Conservation (phyloP, 2,113 vertebrate species). For the Erinaceus europaeus region DNA sequence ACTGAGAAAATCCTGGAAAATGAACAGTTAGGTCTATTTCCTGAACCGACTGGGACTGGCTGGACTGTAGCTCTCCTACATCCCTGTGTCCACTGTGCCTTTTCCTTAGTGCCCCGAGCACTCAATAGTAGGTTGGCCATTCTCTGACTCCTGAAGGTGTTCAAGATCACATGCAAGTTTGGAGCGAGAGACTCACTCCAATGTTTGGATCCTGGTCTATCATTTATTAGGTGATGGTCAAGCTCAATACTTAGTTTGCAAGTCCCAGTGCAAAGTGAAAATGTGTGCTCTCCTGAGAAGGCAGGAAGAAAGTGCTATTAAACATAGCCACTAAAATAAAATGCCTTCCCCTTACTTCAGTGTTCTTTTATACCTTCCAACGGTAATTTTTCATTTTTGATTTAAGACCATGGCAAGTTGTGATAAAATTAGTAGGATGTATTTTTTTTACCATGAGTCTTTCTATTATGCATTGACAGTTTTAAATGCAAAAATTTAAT, state of each 20-base stretch:
- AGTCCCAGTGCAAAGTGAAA: neutral
- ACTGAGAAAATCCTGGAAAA: neutral
- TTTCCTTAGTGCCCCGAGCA: neutral
- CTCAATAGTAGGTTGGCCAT: neutral
- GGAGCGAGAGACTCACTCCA: neutral
- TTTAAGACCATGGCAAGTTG: neutral
- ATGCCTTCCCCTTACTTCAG: neutral
- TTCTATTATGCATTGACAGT: neutral
- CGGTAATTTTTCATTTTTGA: neutral
- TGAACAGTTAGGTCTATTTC: neutral
- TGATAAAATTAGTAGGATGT: neutral
- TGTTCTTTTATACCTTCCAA: neutral
- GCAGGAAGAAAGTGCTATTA: neutral
- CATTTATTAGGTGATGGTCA: neutral
- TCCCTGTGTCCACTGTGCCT: neutral
- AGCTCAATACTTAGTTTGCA: neutral
- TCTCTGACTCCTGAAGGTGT: neutral
- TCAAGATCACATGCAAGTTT: neutral
- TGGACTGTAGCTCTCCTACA: neutral
- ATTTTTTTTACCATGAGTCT: neutral
- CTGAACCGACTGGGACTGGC: neutral
- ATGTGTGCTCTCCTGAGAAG: neutral
- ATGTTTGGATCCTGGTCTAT: neutral
- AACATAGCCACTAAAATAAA: neutral
- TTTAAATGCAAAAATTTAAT: conserved; percentile 4